Evolutionary conservation across 2,888 invertebrate genomes (phyloP).

Genomic region (Alsophila aescularia): DNA sequence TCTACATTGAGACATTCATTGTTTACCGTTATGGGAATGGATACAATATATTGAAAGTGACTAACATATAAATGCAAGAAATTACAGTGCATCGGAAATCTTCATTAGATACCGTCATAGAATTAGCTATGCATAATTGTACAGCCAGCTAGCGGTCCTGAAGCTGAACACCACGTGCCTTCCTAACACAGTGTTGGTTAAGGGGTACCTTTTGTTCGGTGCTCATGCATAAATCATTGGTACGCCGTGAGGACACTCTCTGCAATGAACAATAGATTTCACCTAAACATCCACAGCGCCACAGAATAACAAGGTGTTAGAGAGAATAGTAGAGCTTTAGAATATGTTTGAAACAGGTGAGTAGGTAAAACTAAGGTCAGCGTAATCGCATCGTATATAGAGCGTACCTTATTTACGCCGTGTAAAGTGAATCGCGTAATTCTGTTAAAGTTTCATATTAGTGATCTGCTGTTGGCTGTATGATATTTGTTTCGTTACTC

Average conservation of each 20-base stretch:
- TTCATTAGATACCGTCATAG: background rate
- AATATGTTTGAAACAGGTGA: background rate
- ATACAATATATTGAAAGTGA: no score
- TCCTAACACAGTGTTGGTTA: background rate
- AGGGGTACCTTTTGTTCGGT: slow-evolving; percentile 28
- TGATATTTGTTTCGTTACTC: no score
- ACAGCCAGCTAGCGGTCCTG: background rate
- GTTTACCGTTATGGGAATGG: no score
- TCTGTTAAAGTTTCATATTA: no score
- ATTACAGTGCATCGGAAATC: background rate
- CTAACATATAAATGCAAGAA: no score
- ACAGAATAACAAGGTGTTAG: slow-evolving; percentile 8
- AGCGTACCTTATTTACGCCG: no score
- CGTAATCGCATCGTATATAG: no score
- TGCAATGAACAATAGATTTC: slow-evolving; percentile 36
- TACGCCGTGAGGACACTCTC: slow-evolving; percentile 29
- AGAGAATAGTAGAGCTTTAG: background rate
- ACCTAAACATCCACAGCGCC: slow-evolving; percentile 10
- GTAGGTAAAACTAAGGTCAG: no score
- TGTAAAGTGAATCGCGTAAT: no score
- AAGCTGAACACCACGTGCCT: background rate
- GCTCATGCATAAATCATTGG: slow-evolving; percentile 36
- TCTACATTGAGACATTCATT: no score
- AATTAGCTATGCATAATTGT: background rate
- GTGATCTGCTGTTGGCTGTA: no score